These are phyloP conservation scores for Phylloscopus trochilus DNA, from an alignment of 2,113 vertebrate species.

Conservation along the genomic window DNA sequence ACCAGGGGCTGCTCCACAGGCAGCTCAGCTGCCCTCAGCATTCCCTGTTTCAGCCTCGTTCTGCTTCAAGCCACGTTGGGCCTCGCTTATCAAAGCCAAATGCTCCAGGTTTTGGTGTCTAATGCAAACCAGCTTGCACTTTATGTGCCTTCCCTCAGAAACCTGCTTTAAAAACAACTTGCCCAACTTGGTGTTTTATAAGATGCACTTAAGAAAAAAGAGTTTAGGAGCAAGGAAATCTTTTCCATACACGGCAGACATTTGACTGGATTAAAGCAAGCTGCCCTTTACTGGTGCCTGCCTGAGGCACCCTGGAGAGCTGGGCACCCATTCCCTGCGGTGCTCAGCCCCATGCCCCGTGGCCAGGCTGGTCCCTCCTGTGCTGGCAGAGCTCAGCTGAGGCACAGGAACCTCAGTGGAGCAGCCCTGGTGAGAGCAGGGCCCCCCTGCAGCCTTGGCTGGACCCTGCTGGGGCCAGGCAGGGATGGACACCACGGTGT, in stretches of 20 bases:
- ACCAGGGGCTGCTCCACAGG: not conserved
- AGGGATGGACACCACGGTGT: not conserved
- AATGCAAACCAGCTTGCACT: not conserved
- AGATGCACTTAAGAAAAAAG: not conserved
- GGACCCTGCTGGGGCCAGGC: not conserved
- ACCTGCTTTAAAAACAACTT: not conserved
- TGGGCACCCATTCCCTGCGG: accelerated
- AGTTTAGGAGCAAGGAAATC: not conserved
- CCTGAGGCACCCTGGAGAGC: not conserved
- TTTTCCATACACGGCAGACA: accelerated
- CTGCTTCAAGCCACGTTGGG: not conserved
- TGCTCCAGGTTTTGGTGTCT: not conserved
- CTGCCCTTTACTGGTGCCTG: not conserved
- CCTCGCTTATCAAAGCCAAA: not conserved
- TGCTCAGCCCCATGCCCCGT: not conserved
- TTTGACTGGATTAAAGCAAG: not conserved
- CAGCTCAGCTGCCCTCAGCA: not conserved
- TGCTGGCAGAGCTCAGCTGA: not conserved
- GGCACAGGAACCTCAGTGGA: not conserved
- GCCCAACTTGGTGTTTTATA: not conserved
- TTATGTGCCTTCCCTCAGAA: not conserved
- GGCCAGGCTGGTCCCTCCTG: not conserved
- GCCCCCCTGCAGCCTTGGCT: not conserved
- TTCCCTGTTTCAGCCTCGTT: not conserved
- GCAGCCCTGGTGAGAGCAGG: not conserved